A percentile compares a stretch with the other conserved stretches of the same genome.
These are phyloP conservation scores for Tetraodon nigroviridis DNA, from an alignment of 2,113 vertebrate genomes.

Conservation along the genomic window DNA sequence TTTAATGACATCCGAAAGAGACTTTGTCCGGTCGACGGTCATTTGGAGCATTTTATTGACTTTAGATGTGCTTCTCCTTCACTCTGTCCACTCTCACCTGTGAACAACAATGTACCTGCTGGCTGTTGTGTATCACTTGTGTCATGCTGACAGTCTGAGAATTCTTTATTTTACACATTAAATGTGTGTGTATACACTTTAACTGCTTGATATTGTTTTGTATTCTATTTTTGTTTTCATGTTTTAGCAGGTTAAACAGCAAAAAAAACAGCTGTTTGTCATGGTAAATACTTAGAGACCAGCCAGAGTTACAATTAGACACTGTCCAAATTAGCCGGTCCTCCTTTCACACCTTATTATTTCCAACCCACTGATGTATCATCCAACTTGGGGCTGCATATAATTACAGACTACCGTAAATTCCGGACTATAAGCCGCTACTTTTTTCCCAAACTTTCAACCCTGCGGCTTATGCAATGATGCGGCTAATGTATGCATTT, in stretches of 20 bases:
- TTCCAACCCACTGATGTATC: too few relatives aligned
- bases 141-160: slow-evolving; percentile 16
- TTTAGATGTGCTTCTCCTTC: slow-evolving; percentile 9
- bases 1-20: neutral
- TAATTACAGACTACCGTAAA: too few relatives aligned
- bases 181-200: slow-evolving; percentile 29
- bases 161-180: slow-evolving; percentile 31
- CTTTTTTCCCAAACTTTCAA: too few relatives aligned
- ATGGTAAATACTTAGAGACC: too few relatives aligned
- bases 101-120: neutral
- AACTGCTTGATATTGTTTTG: neutral
- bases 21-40: neutral
- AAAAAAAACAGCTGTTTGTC: too few relatives aligned
- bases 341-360: too few relatives aligned
- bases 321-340: too few relatives aligned
- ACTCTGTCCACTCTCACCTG: slow-evolving; percentile 4
- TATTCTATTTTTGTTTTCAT: neutral
- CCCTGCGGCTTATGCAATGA: too few relatives aligned
- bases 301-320: too few relatives aligned
- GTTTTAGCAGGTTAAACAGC: neutral
- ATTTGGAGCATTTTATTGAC: slow-evolving; percentile 11
- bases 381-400: too few relatives aligned
- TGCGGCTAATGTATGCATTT: too few relatives aligned
- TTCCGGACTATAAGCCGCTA: too few relatives aligned
- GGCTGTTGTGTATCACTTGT: slow-evolving; percentile 12